Evolutionary conservation across 2,113 vertebrate genomes (phyloP).

Genomic region (Sinocyclocheilus rhinocerous): DNA sequence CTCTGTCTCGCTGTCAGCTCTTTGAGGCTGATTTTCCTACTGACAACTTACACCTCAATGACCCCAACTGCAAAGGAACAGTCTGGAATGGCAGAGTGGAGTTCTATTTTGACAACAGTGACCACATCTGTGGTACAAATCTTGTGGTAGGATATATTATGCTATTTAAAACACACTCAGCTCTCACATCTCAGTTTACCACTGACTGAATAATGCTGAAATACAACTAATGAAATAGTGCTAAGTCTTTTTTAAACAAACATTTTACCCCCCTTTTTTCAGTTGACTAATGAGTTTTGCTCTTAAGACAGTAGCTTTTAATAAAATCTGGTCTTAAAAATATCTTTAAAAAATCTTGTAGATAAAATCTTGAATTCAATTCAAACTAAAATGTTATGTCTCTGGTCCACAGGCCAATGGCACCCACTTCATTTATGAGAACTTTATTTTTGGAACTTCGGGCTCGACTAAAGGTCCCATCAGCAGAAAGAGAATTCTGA

Average conservation of each 20-base stretch:
- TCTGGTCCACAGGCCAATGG: slow-evolving; percentile 44
- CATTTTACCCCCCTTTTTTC: no score
- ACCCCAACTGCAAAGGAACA: slow-evolving; percentile 64
- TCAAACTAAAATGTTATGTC: not conserved
- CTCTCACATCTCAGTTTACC: no score
- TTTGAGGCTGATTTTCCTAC: slow-evolving; percentile 69
- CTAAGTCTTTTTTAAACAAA: no score
- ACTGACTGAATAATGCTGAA: no score
- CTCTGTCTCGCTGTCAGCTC: slow-evolving; percentile 58
- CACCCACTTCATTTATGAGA: slow-evolving; percentile 43
- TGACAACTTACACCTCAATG: slow-evolving; percentile 63
- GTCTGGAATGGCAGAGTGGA: slow-evolving; percentile 62
- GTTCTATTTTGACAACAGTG: slow-evolving; percentile 66
- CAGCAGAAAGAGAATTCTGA: slow-evolving; percentile 14
- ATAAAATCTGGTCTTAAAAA: no score
- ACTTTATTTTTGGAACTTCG: slow-evolving; percentile 10
- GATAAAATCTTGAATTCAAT: no score
- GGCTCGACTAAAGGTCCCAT: not conserved
- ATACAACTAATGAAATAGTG: no score
- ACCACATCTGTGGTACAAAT: slow-evolving; percentile 66
- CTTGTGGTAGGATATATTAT: slow-evolving; percentile 61
- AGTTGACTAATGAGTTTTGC: no score
- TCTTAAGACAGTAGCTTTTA: no score
- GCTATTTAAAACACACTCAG: no score
- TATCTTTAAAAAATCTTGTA: no score